These are phyloP conservation scores for Campoletis raptor DNA, from an alignment of 2,888 invertebrate species.

Conservation along the genomic window DNA sequence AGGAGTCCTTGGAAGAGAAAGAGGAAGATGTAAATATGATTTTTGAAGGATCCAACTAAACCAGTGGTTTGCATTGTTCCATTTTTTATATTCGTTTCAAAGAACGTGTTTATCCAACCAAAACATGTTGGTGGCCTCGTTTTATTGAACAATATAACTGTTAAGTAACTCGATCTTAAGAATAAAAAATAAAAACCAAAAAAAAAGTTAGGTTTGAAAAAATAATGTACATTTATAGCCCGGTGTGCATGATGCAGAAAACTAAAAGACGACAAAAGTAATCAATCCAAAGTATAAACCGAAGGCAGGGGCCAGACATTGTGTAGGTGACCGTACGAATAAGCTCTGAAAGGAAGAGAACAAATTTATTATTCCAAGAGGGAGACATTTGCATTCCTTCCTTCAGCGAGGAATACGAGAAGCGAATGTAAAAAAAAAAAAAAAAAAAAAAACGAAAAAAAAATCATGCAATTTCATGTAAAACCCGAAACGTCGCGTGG, in stretches of 20 bases:
- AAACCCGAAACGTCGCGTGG: slow-evolving; percentile 52
- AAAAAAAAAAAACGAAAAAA: slow-evolving; percentile 3
- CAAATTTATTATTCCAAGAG: slow-evolving; percentile 65
- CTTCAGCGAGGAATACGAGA: slow-evolving; percentile 36
- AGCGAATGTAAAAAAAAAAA: slow-evolving; percentile 44
- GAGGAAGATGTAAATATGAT: slow-evolving; percentile 6
- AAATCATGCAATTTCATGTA: slow-evolving; percentile 39
- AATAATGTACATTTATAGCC: not conserved
- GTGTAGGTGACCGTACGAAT: slow-evolving; percentile 34
- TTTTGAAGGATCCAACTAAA: not conserved
- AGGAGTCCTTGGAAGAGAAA: not conserved
- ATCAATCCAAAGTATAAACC: slow-evolving; percentile 39
- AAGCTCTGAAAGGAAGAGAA: slow-evolving; percentile 37
- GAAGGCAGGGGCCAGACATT: not conserved
- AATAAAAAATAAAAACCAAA: not conserved
- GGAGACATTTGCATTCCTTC: slow-evolving; percentile 59
- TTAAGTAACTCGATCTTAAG: not conserved
- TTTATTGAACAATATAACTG: not conserved
- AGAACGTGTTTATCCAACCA: not conserved
- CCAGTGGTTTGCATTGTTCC: not conserved
- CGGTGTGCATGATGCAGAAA: not conserved
- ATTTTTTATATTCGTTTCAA: not conserved
- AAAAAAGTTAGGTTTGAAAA: not conserved
- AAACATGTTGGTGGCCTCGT: not conserved
- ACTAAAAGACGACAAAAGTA: slow-evolving; percentile 12